Evolutionary conservation across 2,888 invertebrate genomes (phyloP).

Genomic region (Notocelia uddmanniana): DNA sequence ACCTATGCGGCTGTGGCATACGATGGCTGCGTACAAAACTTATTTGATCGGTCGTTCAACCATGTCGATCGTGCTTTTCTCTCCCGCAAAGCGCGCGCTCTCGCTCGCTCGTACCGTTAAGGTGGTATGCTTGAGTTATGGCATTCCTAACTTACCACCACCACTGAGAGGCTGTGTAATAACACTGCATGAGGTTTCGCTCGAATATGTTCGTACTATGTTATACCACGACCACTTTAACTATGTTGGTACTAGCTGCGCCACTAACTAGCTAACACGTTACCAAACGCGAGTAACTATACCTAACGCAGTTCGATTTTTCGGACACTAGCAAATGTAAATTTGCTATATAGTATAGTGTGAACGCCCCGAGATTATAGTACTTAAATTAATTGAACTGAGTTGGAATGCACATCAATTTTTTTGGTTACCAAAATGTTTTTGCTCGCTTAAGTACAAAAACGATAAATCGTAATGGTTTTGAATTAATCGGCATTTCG

Average conservation of each 20-base stretch:
- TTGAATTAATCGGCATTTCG: conserved; percentile 38
- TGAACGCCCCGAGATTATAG: conserved; percentile 69
- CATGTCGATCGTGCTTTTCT: conserved; percentile 70
- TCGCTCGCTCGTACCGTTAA: conserved; percentile 80
- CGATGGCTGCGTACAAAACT: conserved; percentile 81
- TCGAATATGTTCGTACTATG: conserved; percentile 58
- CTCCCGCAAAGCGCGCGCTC: conserved; percentile 64
- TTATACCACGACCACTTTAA: conserved; percentile 52
- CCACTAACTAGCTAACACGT: conserved; percentile 16
- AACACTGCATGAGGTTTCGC: conserved; percentile 74
- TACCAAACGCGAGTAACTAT: conserved; percentile 17
- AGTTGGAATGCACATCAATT: conserved; percentile 51
- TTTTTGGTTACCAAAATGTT: conserved; percentile 48
- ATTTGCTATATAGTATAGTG: conserved; percentile 54
- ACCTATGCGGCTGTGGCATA: conserved; percentile 80
- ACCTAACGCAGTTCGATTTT: conserved; percentile 4
- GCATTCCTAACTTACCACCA: conserved; percentile 83
- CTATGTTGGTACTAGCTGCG: conserved; percentile 11
- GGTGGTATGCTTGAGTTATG: conserved; percentile 83
- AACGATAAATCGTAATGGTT: conserved; percentile 43
- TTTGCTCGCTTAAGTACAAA: conserved; percentile 46
- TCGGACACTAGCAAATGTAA: conserved; percentile 9
- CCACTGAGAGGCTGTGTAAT: conserved; percentile 78
- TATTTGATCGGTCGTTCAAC: conserved; percentile 86
- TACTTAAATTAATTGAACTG: conserved; percentile 62